These are phyloP conservation scores for Wiebesia pumilae DNA, from an alignment of 1,140 invertebrate species.

Conservation along the genomic window DNA sequence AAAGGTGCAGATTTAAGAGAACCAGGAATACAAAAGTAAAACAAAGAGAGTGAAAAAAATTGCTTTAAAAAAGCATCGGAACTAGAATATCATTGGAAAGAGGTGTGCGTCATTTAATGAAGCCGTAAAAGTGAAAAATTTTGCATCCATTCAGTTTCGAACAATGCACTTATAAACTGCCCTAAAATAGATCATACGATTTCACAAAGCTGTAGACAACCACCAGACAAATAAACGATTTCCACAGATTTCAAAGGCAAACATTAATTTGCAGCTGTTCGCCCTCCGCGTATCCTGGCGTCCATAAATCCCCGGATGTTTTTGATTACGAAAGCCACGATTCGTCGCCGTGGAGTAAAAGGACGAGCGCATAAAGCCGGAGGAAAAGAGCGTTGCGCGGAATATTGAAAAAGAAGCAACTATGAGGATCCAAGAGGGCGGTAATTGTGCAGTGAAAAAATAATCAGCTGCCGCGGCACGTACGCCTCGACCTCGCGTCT, in stretches of 20 bases:
- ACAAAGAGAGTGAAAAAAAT: too few species aligned
- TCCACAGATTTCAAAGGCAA: too few species aligned
- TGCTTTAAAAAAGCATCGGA: background rate
- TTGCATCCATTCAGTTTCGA: background rate
- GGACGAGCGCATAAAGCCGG: too few species aligned
- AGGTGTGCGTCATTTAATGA: background rate
- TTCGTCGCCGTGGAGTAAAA: background rate
- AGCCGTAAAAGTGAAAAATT: background rate
- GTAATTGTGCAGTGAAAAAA: slow-evolving; percentile 69
- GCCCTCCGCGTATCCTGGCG: background rate
- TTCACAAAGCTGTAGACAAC: background rate
- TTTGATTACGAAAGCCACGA: background rate
- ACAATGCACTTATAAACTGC: background rate
- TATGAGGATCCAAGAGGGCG: slow-evolving; percentile 43
- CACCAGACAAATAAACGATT: slow-evolving; percentile 7
- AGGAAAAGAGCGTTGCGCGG: too few species aligned
- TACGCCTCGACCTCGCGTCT: slow-evolving; percentile 28
- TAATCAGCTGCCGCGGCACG: slow-evolving; percentile 65
- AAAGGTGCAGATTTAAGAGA: too few species aligned
- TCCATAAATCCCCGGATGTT: background rate
- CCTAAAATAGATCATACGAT: background rate
- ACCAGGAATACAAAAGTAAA: too few species aligned
- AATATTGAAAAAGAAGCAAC: background rate
- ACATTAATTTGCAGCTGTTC: background rate
- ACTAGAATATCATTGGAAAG: background rate